These are phyloP conservation scores for Silvanus unidentatus DNA, from an alignment of 2,888 invertebrate species.

Conservation along the genomic window DNA sequence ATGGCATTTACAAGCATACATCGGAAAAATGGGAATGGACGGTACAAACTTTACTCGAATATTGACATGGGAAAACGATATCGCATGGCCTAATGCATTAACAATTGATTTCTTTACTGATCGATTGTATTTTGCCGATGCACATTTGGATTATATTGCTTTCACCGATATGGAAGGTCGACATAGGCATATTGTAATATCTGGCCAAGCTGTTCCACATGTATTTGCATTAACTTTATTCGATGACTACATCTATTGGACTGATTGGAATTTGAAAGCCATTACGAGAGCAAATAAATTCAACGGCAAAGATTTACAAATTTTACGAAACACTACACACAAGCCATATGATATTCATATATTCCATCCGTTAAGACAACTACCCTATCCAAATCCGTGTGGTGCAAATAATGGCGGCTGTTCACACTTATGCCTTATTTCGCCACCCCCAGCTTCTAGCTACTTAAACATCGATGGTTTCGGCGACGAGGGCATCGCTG, in stretches of 20 bases:
- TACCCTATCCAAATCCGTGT: conserved; percentile 85
- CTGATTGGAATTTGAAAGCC: conserved; percentile 96
- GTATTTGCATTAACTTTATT: conserved; percentile 92
- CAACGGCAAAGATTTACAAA: conserved; percentile 66
- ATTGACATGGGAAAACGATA: conserved; percentile 85
- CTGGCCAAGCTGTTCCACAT: conserved; percentile 82
- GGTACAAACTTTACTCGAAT: conserved; percentile 86
- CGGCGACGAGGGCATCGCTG: conserved; percentile 67
- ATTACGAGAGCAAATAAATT: conserved; percentile 90
- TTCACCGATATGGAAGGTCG: conserved; percentile 89
- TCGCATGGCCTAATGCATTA: conserved; percentile 98
- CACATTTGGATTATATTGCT: conserved; percentile 96
- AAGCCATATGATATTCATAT: conserved; percentile 91
- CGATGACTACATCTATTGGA: conserved; percentile 92
- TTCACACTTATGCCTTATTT: conserved; percentile 88
- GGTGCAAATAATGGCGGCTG: conserved; percentile 90
- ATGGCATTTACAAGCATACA: conserved; percentile 93
- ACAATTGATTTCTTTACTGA: conserved; percentile 96
- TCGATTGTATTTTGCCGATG: conserved; percentile 95
- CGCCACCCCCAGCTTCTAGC: conserved; percentile 72
- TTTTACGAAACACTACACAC: conserved; percentile 86
- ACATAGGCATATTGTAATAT: conserved; percentile 74
- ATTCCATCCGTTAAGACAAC: conserved; percentile 83
- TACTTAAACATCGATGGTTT: conserved; percentile 73
- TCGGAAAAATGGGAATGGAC: conserved; percentile 96